A percentile compares a stretch with the other conserved stretches of the same genome.
Evolutionary conservation across 2,797 vertebrate genomes (phyloP).

Genomic region (Nyctibius grandis): DNA sequence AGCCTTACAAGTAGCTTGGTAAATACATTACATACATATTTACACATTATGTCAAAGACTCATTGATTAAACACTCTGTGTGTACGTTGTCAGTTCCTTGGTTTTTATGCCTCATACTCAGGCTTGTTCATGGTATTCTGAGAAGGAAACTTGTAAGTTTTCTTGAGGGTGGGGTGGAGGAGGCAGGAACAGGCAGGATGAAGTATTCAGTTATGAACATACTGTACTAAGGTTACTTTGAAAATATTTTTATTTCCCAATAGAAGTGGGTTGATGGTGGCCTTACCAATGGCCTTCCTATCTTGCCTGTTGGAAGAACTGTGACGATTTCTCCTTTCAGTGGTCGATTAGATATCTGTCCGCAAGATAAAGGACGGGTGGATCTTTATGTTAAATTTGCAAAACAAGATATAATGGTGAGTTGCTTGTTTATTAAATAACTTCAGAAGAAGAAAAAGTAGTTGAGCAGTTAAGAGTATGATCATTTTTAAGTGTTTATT

Average conservation of each 20-base stretch:
- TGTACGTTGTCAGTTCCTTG: neutral
- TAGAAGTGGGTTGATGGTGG: slow-evolving; percentile 92
- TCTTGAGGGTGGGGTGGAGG: neutral
- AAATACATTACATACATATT: neutral
- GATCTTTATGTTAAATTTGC: slow-evolving; percentile 73
- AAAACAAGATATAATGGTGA: slow-evolving; percentile 85
- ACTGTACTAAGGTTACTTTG: neutral
- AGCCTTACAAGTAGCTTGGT: neutral
- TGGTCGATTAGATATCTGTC: slow-evolving; percentile 82
- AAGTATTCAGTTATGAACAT: neutral
- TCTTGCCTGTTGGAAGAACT: slow-evolving; percentile 82
- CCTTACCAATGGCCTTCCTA: slow-evolving; percentile 85
- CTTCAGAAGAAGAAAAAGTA: neutral
- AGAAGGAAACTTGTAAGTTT: neutral
- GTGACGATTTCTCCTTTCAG: slow-evolving; percentile 89
- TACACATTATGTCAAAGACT: neutral
- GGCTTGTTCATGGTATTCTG: neutral
- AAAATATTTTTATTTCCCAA: neutral
- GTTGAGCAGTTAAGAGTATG: neutral
- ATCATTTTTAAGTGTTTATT: neutral
- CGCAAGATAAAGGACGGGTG: slow-evolving; percentile 73
- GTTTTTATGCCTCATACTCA: neutral
- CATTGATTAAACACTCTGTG: neutral
- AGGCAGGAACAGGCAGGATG: neutral
- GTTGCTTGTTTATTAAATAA: neutral